These are phyloP conservation scores for Blastomussa wellsi DNA, from an alignment of 92 coral and sea anemone species.

Conservation along the genomic window DNA sequence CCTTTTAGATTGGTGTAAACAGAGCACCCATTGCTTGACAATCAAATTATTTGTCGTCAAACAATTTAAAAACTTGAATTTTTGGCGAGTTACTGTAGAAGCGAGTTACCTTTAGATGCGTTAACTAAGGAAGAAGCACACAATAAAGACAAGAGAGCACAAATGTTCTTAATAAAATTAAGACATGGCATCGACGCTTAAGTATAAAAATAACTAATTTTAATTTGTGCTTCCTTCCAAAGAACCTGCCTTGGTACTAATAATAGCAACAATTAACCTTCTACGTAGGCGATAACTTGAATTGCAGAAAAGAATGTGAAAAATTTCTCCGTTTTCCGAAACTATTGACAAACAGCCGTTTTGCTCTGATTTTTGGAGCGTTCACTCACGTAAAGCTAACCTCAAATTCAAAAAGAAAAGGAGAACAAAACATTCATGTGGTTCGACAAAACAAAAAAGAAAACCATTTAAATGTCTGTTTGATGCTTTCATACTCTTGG, in stretches of 20 bases:
- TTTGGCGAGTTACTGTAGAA: constrained; percentile 9
- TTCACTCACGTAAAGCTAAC: constrained; percentile 26
- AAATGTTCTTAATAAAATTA: neutral
- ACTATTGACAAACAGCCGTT: neutral
- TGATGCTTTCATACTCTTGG: neutral
- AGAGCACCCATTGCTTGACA: constrained; percentile 63
- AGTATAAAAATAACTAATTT: constrained; percentile 9
- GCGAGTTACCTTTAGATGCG: neutral
- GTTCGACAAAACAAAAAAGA: neutral
- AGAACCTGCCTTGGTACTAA: constrained; percentile 18
- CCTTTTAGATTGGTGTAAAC: constrained; percentile 67
- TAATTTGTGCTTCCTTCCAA: constrained; percentile 20
- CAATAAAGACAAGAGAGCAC: neutral
- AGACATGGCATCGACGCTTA: too few relatives aligned
- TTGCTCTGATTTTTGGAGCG: neutral
- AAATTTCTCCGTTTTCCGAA: constrained; percentile 32
- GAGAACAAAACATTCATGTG: constrained; percentile 4
- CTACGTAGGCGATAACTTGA: neutral
- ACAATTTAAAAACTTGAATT: constrained; percentile 7
- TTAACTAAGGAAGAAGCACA: constrained; percentile 4
- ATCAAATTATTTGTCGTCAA: constrained; percentile 46
- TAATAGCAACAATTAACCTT: constrained; percentile 33
- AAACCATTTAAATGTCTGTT: constrained; percentile 12
- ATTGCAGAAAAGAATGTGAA: constrained; percentile 23
- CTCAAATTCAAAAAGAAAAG: constrained; percentile 3